These are phyloP conservation scores for Drosophila melanosoma DNA, from an alignment of 2,888 invertebrate species.

Conservation along the genomic window DNA sequence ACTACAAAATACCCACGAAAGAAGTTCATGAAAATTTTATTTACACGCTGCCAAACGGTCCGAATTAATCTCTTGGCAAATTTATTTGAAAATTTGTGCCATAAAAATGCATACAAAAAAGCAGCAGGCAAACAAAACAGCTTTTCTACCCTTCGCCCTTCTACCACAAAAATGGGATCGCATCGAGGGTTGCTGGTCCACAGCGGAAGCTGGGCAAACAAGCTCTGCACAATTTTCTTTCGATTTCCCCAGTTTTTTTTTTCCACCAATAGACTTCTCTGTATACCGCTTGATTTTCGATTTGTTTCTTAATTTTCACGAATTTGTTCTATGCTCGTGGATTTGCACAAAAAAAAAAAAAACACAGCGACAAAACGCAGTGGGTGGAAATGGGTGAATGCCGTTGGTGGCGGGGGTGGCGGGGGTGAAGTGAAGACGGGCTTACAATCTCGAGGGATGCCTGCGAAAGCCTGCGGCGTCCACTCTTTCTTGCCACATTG, in stretches of 20 bases:
- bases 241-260: slow-evolving; percentile 22
- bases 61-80: slow-evolving; percentile 80
- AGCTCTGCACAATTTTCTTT: slow-evolving; percentile 67
- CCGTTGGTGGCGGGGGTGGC: background rate
- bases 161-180: background rate
- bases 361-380: slow-evolving; percentile 11
- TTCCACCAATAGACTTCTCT: slow-evolving; percentile 2
- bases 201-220: slow-evolving; percentile 65
- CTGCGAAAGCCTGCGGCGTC: slow-evolving; percentile 45
- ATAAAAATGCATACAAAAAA: slow-evolving; percentile 76
- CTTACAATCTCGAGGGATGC: slow-evolving; percentile 42
- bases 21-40: slow-evolving; percentile 80
- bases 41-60: slow-evolving; percentile 80
- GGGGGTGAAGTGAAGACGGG: background rate
- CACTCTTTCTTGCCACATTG: slow-evolving; percentile 48
- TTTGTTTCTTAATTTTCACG: slow-evolving; percentile 80
- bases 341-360: slow-evolving; percentile 46
- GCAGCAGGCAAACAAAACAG: slow-evolving; percentile 19
- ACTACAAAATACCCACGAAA: slow-evolving; percentile 49
- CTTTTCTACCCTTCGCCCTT: slow-evolving; percentile 37
- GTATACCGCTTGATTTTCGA: slow-evolving; percentile 76
- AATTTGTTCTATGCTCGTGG: slow-evolving; percentile 75
- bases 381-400: background rate
- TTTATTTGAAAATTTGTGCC: slow-evolving; percentile 78
- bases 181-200: slow-evolving; percentile 9